phyloP scores from a whole-genome alignment of 2,113 vertebrate genomes.

The Sturnus vulgaris region DNA sequence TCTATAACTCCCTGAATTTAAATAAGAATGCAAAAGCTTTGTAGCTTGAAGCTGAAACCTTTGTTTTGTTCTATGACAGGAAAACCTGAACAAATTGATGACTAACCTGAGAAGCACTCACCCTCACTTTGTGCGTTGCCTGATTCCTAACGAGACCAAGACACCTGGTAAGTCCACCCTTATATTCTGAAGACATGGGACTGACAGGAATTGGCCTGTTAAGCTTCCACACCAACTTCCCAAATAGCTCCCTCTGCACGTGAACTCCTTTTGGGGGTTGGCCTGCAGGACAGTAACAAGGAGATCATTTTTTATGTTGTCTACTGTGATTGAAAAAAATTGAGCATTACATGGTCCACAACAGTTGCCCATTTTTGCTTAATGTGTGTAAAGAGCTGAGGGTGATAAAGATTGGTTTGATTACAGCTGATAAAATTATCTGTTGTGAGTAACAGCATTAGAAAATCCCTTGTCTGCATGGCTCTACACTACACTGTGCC shows the following conservation, averaged over 20 bases:
- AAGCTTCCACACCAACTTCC: background rate
- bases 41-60: background rate
- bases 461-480: background rate
- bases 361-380: background rate
- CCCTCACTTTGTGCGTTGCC: constrained; percentile 86
- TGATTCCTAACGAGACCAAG: constrained; percentile 89
- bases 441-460: background rate
- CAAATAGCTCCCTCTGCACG: background rate
- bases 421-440: background rate
- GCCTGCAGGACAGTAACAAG: background rate
- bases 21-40: background rate
- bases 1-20: background rate
- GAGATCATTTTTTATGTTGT: background rate
- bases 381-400: background rate
- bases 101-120: constrained; percentile 84
- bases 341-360: background rate
- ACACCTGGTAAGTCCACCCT: constrained; percentile 74
- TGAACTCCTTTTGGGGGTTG: background rate
- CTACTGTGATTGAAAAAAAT: background rate
- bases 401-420: background rate
- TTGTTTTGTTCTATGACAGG: constrained; percentile 64
- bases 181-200: background rate
- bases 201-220: background rate
- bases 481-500: background rate
- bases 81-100: constrained; percentile 94